phyloP scores from a whole-genome alignment of 2,113 vertebrate genomes.

The Callospermophilus lateralis region DNA sequence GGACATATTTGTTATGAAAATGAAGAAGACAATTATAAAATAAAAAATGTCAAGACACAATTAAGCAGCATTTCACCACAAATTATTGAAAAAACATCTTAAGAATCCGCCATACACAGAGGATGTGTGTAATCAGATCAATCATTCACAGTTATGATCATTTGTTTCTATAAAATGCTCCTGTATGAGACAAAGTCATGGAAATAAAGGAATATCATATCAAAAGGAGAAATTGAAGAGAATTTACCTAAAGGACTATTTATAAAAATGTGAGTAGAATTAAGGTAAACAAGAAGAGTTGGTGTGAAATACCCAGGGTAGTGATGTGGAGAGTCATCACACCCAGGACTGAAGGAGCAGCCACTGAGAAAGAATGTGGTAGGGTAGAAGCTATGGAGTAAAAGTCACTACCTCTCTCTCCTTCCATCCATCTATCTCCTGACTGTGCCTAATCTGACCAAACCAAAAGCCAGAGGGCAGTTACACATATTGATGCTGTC shows the following conservation, averaged over 20 bases:
- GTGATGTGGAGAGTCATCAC: rapidly evolving
- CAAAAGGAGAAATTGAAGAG: background rate
- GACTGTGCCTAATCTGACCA: background rate
- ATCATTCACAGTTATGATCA: background rate
- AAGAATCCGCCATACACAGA: background rate
- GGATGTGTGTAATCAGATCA: background rate
- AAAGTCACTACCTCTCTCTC: background rate
- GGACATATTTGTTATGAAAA: background rate
- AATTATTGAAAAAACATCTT: background rate
- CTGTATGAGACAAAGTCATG: background rate
- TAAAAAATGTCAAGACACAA: background rate
- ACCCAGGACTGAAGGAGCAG: background rate
- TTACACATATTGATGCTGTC: background rate
- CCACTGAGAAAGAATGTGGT: background rate
- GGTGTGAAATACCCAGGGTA: background rate
- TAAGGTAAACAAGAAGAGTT: background rate
- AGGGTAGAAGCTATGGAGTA: background rate
- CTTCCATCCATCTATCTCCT: background rate
- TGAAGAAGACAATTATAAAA: background rate
- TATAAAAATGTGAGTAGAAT: background rate
- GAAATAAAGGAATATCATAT: background rate
- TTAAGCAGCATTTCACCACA: background rate
- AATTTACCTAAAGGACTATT: background rate
- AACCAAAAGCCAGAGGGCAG: background rate
- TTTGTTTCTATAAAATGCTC: background rate